Evolutionary conservation across 2,888 invertebrate species (phyloP), one percentile per base, ranked within the genome.

Genomic region (Tillus elongatus): DNA sequence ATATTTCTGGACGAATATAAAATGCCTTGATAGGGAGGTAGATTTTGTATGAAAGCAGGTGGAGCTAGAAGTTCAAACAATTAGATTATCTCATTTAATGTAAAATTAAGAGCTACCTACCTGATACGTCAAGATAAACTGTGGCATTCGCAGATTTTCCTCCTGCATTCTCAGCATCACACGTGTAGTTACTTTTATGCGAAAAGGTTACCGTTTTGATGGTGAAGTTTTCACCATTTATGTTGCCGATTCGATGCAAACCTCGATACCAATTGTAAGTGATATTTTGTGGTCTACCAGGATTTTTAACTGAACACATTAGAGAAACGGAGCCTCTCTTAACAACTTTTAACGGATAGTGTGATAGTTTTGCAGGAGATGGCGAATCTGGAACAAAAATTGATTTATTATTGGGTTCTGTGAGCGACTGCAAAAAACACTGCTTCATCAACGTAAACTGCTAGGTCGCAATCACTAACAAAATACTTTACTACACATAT

Each of bases 101-200:
- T 6, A 9, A 10, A 16, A 29, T n/a, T 29, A n/a, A 8, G 11
- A n/a, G 6, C n/a, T n/a, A 54, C 65, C 66, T 64, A 79, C 79
- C 78, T 44, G 75, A 73, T 33, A 86, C 83, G 53, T 83, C 75
- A 52, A 88, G 74, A 53, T 74, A 74, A 36, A 77, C 73, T 19
- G 74, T 75, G 13, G 79, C 81, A 31, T 76, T 70, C 38, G 73
- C 72, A 34, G 86, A 83, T 50, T 81, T 78, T 0, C 92, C 93
- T 1, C 89, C 89, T 9, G 82, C 79, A 64, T 89, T 92, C 63
- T 76, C 75, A 0, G 90, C 90, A 48, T 81, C 75, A 58, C 95
- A 95, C 1, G 88, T 84, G 69, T 90, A 92, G 70, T 88, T 89
- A 52, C 87, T 87, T 44, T 88, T 76, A 33, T 87, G 86, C 60